These are phyloP conservation scores for Mus minutoides DNA, from an alignment of 2,797 vertebrate species.

Conservation along the genomic window DNA sequence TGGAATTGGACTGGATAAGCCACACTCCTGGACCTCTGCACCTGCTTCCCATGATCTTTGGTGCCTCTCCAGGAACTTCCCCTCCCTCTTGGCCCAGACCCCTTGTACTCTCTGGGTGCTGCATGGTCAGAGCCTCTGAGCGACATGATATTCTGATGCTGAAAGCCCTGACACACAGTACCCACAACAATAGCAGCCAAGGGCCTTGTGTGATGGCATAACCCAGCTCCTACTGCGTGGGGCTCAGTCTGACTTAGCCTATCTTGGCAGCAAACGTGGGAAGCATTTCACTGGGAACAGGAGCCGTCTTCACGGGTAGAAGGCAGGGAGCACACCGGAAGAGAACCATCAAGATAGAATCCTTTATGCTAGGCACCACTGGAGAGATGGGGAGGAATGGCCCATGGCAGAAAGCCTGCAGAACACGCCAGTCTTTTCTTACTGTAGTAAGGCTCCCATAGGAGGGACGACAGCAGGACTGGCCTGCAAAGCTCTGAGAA, in stretches of 20 bases:
- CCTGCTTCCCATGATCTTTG: constrained; percentile 61
- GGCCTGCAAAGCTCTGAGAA: neutral
- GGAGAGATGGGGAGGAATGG: neutral
- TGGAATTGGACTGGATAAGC: constrained; percentile 65
- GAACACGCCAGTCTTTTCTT: neutral
- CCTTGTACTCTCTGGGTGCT: constrained; percentile 32
- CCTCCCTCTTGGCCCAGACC: constrained; percentile 53
- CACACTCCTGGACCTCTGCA: constrained; percentile 57
- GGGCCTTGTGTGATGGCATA: constrained; percentile 70
- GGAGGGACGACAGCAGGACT: neutral
- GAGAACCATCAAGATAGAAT: neutral
- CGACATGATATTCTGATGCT: constrained; percentile 54
- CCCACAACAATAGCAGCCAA: constrained; percentile 65
- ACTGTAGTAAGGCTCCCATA: neutral
- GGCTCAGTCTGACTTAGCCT: neutral
- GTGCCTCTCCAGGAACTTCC: constrained; percentile 48
- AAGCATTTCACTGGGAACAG: neutral
- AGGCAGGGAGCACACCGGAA: neutral
- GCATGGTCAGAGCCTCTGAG: constrained; percentile 53
- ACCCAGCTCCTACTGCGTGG: constrained; percentile 4
- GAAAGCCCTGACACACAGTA: constrained; percentile 61
- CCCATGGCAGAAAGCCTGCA: neutral
- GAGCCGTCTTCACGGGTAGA: neutral
- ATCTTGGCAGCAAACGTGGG: neutral
- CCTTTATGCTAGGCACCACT: neutral